Conservation (phyloP, 2,888 invertebrate genomes). For the Gibbula magus region DNA sequence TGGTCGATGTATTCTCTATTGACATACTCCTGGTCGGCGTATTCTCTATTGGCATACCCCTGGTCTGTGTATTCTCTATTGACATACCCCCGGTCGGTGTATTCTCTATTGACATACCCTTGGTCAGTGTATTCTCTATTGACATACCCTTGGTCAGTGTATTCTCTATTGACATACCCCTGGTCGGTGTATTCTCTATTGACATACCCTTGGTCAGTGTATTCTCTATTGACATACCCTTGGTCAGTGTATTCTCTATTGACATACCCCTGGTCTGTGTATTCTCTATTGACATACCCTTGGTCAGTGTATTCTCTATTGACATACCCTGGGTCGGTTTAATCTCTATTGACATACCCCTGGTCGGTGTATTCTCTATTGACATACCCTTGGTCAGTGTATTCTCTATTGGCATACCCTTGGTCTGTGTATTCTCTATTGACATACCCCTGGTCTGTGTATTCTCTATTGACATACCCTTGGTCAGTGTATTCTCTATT, state of each 20-base stretch:
- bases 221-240: constrained; percentile 93
- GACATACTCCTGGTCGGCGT: constrained; percentile 87
- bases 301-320: constrained; percentile 96
- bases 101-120: constrained; percentile 93
- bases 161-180: constrained; percentile 93
- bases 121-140: constrained; percentile 96
- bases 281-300: constrained; percentile 93
- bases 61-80: constrained; percentile 96
- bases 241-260: constrained; percentile 96
- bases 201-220: constrained; percentile 87
- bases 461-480: constrained; percentile 93
- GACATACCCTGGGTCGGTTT: constrained; percentile 87
- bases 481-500: constrained; percentile 96
- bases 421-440: constrained; percentile 96
- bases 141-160: constrained; percentile 87
- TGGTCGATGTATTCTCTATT: constrained; percentile 96
- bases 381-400: constrained; percentile 87
- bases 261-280: constrained; percentile 87
- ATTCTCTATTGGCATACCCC: constrained; percentile 93
- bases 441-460: constrained; percentile 87
- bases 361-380: constrained; percentile 96
- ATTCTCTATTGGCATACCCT: constrained; percentile 93
- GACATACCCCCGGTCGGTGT: constrained; percentile 87
- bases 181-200: constrained; percentile 96
- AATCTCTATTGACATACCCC: constrained; percentile 93